These are phyloP conservation scores for Tortrix viridana DNA, from an alignment of 2,888 invertebrate species.

Conservation along the genomic window DNA sequence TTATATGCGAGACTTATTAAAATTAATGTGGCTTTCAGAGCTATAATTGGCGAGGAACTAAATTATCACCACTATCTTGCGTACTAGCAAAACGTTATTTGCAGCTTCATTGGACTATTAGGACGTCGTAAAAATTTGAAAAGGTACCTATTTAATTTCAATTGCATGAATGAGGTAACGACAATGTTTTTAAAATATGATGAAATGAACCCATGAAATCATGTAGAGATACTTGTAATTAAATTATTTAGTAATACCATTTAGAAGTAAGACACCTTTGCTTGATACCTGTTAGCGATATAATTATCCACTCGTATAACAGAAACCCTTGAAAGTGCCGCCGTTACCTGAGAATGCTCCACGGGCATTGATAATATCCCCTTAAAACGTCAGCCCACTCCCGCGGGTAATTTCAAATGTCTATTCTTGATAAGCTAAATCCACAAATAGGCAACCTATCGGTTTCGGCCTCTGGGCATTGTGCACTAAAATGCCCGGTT, in stretches of 20 bases:
- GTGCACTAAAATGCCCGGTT: slow-evolving; percentile 10
- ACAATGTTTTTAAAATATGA: too few species aligned
- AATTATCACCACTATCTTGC: slow-evolving; percentile 20
- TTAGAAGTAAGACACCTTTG: too few species aligned
- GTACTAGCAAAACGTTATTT: neutral
- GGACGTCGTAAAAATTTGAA: neutral
- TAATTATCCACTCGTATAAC: neutral
- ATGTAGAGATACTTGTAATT: too few species aligned
- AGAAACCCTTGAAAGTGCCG: slow-evolving; percentile 12
- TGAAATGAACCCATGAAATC: too few species aligned
- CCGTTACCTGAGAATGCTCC: slow-evolving; percentile 17
- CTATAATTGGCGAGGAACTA: slow-evolving; percentile 22
- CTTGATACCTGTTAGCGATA: neutral
- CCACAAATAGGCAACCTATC: slow-evolving; percentile 33
- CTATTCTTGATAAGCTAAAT: slow-evolving; percentile 36
- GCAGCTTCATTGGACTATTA: neutral
- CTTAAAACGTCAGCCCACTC: slow-evolving; percentile 31
- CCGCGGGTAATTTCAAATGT: slow-evolving; percentile 34
- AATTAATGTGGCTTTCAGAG: slow-evolving; percentile 52
- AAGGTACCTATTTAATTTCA: neutral
- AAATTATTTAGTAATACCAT: too few species aligned
- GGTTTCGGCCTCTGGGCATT: slow-evolving; percentile 24
- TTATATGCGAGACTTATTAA: slow-evolving; percentile 60
- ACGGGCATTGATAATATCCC: slow-evolving; percentile 19
- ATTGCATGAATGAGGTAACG: neutral